A percentile compares a stretch with the other conserved stretches of the same genome.
phyloP scores from a whole-genome alignment of 2,888 invertebrate genomes.

The Nowickia ferox region DNA sequence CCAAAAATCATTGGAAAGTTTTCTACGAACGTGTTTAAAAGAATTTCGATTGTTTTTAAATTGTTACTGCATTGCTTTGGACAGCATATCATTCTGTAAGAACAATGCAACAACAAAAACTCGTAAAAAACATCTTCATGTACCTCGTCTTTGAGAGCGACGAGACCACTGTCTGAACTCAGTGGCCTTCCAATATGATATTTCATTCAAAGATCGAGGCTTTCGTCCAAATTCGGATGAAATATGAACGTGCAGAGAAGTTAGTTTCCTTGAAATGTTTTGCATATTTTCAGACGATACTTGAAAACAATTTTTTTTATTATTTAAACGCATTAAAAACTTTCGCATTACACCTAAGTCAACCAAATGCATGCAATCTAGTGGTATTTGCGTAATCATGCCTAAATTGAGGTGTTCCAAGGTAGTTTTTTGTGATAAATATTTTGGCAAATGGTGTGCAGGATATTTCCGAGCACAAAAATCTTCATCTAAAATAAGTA shows the following conservation, averaged over 20 bases:
- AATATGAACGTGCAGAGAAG: conserved; percentile 25
- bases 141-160: conserved; percentile 37
- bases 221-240: conserved; percentile 18
- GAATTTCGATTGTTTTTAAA: not conserved
- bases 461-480: conserved; percentile 38
- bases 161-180: conserved; percentile 40
- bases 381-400: conserved; percentile 20
- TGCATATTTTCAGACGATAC: conserved; percentile 14
- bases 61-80: conserved; percentile 22
- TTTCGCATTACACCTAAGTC: conserved; percentile 49
- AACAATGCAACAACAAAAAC: conserved; percentile 48
- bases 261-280: conserved; percentile 36
- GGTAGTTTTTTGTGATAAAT: conserved; percentile 24
- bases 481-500: conserved; percentile 46
- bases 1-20: conserved; percentile 41
- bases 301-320: conserved; percentile 40
- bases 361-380: conserved; percentile 29
- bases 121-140: conserved; percentile 40
- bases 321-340: conserved; percentile 33
- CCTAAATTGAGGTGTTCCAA: conserved; percentile 31
- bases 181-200: conserved; percentile 31
- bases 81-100: conserved; percentile 45
- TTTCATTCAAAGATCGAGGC: conserved; percentile 29
- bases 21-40: conserved; percentile 27
- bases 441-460: conserved; percentile 10